These are phyloP conservation scores for Chaetogeoica ovagalla DNA, from an alignment of 2,888 invertebrate species.

Conservation along the genomic window DNA sequence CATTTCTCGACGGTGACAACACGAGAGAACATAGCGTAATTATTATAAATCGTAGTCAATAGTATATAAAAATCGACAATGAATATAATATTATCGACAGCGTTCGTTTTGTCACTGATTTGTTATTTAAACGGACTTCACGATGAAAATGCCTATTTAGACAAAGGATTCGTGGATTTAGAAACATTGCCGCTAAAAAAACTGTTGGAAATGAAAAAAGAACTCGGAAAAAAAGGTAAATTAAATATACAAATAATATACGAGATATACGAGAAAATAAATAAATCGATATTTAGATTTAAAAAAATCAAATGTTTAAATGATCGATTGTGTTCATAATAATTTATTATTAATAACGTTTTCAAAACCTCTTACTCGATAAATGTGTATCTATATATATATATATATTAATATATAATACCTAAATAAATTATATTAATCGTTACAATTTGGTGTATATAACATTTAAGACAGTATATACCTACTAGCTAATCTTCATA, in stretches of 20 bases:
- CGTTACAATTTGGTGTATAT: too few species aligned
- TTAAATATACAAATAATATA: neutral
- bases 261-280: neutral
- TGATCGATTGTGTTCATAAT: too few species aligned
- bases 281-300: too few species aligned
- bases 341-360: too few species aligned
- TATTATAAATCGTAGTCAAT: neutral
- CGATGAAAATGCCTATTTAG: neutral
- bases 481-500: too few species aligned
- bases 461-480: too few species aligned
- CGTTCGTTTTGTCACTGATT: neutral
- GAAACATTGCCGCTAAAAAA: slow-evolving; percentile 35
- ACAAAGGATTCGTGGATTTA: slow-evolving; percentile 16
- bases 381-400: too few species aligned
- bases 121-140: slow-evolving; percentile 12
- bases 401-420: too few species aligned
- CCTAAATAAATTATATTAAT: too few species aligned
- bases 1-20: slow-evolving; percentile 2
- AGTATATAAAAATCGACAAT: neutral
- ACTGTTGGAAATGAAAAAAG: slow-evolving; percentile 43
- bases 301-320: too few species aligned
- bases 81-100: slow-evolving; percentile 18
- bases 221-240: slow-evolving; percentile 29
- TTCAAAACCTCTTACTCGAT: too few species aligned
- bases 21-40: neutral